A percentile compares a stretch with the other conserved stretches of the same genome.
These are phyloP conservation scores for Pandemis heparana DNA, from an alignment of 2,888 invertebrate genomes.

Conservation along the genomic window DNA sequence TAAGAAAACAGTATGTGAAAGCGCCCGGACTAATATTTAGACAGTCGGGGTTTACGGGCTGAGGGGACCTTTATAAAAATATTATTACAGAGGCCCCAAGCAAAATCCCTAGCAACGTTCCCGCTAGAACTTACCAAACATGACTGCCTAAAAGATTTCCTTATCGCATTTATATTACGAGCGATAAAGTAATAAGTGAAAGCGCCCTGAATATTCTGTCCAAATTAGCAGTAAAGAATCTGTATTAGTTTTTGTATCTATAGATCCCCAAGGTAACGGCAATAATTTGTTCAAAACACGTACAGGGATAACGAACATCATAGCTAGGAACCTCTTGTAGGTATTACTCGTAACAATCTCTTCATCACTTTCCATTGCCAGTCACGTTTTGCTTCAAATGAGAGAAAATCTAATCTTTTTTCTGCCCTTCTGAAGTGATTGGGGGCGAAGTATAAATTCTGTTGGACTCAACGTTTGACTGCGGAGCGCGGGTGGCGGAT, in stretches of 20 bases:
- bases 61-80: slow-evolving; percentile 40
- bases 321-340: slow-evolving; percentile 59
- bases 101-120: slow-evolving; percentile 30
- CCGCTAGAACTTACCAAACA: slow-evolving; percentile 25
- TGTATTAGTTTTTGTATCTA: slow-evolving; percentile 47
- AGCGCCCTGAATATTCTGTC: slow-evolving; percentile 22
- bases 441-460: slow-evolving; percentile 66
- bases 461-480: slow-evolving; percentile 66
- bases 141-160: slow-evolving; percentile 27
- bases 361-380: slow-evolving; percentile 69
- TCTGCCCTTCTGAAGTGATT: slow-evolving; percentile 68
- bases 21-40: slow-evolving; percentile 43
- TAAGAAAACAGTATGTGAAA: slow-evolving; percentile 38
- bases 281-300: slow-evolving; percentile 70
- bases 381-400: slow-evolving; percentile 75
- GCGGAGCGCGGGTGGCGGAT: slow-evolving; percentile 64
- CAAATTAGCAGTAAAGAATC: slow-evolving; percentile 19
- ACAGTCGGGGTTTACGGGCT: slow-evolving; percentile 40
- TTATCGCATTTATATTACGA: slow-evolving; percentile 19
- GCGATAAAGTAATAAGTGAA: slow-evolving; percentile 1
- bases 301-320: slow-evolving; percentile 71
- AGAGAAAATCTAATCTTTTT: slow-evolving; percentile 78
- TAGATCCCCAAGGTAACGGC: slow-evolving; percentile 57
- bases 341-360: slow-evolving; percentile 63
- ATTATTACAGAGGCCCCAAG: slow-evolving; percentile 37